phyloP scores from a whole-genome alignment of 2,888 invertebrate genomes.

The Dusona sp. region DNA sequence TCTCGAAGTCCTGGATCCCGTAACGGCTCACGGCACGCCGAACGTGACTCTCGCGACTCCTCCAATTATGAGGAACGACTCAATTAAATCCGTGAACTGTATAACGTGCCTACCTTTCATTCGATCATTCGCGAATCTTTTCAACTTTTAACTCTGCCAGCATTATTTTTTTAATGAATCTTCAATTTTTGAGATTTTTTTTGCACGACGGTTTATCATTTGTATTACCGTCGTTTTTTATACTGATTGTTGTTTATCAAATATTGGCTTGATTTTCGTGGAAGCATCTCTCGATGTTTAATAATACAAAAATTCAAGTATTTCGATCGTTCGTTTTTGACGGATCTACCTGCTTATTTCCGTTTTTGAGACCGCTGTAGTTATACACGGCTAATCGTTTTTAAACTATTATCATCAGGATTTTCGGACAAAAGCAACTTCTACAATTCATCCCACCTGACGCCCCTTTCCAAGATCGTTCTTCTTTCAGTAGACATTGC shows the following conservation, averaged over 20 bases:
- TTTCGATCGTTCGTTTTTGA: background rate
- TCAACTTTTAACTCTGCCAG: slow-evolving; percentile 11
- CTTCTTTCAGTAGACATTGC: slow-evolving; percentile 52
- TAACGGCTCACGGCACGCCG: slow-evolving; percentile 68
- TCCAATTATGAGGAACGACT: slow-evolving; percentile 72
- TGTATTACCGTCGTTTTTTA: background rate
- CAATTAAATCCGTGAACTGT: slow-evolving; percentile 69
- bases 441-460: slow-evolving; percentile 27
- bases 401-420: slow-evolving; percentile 40
- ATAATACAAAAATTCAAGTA: background rate
- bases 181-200: slow-evolving; percentile 12
- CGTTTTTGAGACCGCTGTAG: background rate
- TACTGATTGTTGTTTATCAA: too few species aligned
- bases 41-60: slow-evolving; percentile 71
- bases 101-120: slow-evolving; percentile 25
- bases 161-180: slow-evolving; percentile 4
- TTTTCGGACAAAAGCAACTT: slow-evolving; percentile 51
- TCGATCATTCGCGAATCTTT: slow-evolving; percentile 25
- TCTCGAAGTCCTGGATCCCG: slow-evolving; percentile 63
- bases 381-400: slow-evolving; percentile 26
- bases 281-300: background rate
- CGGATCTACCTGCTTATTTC: slow-evolving; percentile 19
- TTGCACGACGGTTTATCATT: background rate
- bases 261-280: background rate
- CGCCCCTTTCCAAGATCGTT: slow-evolving; percentile 41